Conservation (phyloP, 2,888 invertebrate genomes). For the Zootermopsis nevadensis region DNA sequence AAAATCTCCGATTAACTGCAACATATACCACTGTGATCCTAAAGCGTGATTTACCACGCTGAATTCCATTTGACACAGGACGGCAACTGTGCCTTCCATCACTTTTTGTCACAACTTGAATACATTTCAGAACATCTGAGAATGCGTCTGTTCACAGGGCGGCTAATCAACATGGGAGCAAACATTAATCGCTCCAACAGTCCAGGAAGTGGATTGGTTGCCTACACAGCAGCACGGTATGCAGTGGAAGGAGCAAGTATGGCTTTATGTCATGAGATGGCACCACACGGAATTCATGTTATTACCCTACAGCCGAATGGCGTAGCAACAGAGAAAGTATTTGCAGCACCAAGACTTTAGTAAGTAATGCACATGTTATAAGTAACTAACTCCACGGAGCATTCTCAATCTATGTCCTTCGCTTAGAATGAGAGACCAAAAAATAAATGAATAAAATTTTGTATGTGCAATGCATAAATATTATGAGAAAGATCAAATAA, state of each 20-base stretch:
- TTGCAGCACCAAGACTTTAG: conserved; percentile 69
- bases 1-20: too few species aligned
- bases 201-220: conserved; percentile 56
- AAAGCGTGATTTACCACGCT: too few species aligned
- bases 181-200: conserved; percentile 59
- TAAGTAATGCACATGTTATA: conserved; percentile 42
- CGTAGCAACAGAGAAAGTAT: conserved; percentile 73
- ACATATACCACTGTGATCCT: too few species aligned
- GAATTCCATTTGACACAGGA: too few species aligned
- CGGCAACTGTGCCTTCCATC: too few species aligned
- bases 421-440: too few species aligned
- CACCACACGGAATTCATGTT: conserved; percentile 78
- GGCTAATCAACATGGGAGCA: conserved; percentile 77
- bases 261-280: conserved; percentile 76
- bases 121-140: neutral
- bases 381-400: too few species aligned
- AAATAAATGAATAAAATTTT: too few species aligned
- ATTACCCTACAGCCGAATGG: conserved; percentile 80
- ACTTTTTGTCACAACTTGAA: too few species aligned
- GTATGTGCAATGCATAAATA: too few species aligned
- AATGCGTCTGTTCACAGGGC: conserved; percentile 63
- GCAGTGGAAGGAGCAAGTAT: conserved; percentile 85
- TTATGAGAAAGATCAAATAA: too few species aligned
- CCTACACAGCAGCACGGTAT: conserved; percentile 70
- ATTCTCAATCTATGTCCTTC: too few species aligned